phyloP scores from a whole-genome alignment of 2,888 invertebrate species.

The Dryobota labecula region DNA sequence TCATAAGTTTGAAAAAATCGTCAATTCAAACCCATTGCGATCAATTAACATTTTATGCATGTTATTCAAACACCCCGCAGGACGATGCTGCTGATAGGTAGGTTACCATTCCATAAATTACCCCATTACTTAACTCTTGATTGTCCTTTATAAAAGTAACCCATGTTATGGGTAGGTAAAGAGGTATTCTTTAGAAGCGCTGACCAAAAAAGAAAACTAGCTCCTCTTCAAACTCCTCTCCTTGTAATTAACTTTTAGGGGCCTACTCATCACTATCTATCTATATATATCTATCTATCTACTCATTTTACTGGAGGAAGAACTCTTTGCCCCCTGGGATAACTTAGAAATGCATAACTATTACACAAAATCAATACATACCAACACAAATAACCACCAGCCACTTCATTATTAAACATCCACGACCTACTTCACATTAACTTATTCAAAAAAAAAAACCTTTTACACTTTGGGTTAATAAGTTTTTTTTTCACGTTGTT shows the following conservation, averaged over 20 bases:
- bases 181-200: background rate
- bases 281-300: no score
- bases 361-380: conserved; percentile 19
- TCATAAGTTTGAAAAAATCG: no score
- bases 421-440: conserved; percentile 4
- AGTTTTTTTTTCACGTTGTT: background rate
- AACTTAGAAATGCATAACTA: background rate
- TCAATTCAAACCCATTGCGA: no score
- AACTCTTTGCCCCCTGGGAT: background rate
- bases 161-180: background rate
- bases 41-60: no score
- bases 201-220: background rate
- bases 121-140: no score
- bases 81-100: no score
- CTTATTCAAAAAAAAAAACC: background rate
- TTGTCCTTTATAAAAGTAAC: background rate
- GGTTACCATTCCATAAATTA: no score
- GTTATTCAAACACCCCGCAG: no score
- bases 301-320: background rate
- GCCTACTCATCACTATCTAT: background rate
- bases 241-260: background rate
- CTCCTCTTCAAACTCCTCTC: background rate
- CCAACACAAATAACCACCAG: conserved; percentile 28
- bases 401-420: conserved; percentile 39
- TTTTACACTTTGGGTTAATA: background rate